Evolutionary conservation across 23 tunicate genomes (phyloP), one percentile per base, ranked within the genome.

Genomic region (Halocynthia aurantium): DNA sequence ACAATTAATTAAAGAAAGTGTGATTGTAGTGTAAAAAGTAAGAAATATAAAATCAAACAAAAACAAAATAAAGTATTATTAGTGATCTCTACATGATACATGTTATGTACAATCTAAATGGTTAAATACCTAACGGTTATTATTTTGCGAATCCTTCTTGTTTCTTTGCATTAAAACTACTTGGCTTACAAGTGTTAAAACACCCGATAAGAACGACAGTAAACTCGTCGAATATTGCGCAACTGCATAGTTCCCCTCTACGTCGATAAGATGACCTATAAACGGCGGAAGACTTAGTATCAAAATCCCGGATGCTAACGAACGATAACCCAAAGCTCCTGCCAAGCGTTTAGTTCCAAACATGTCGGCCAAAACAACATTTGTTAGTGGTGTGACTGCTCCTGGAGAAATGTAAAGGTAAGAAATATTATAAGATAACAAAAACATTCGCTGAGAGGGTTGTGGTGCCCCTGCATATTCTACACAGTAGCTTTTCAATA

Each of bases 321-420:
- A 74, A 9, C 78, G 19, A 64, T 74, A 74, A 74, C 78, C 78
- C 10, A 74, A 54, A 52, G 78, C 78, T n/a, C 78, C 78, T 22
- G 78, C 78, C 19, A 74, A 64, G 20, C 57, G 63, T 64, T 53
- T 54, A 8, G 78, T 74, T 8, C 78, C 78, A 18, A 74, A 74
- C 62, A 74, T 51, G 56, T 74, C 78, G 19, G 78, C 78, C 15
- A 74, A 54, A 8, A 74, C 78, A 0, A 54, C 78, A 53, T 74
- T 74, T 44, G 78, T 74, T 6, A 74, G 20, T 11, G 56, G 56
- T 13, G 78, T 74, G 2, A 74, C 56, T 54, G 20, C 78, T 54
- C 78, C 78, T 74, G n/a, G 50, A 70, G 50, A 22, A 11, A 67
- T n/a, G 22, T 67, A 67, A 67, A 67, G 44, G 44, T 31, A 31